phyloP scores from a whole-genome alignment of 1,140 invertebrate species.

The Papilio helenus region DNA sequence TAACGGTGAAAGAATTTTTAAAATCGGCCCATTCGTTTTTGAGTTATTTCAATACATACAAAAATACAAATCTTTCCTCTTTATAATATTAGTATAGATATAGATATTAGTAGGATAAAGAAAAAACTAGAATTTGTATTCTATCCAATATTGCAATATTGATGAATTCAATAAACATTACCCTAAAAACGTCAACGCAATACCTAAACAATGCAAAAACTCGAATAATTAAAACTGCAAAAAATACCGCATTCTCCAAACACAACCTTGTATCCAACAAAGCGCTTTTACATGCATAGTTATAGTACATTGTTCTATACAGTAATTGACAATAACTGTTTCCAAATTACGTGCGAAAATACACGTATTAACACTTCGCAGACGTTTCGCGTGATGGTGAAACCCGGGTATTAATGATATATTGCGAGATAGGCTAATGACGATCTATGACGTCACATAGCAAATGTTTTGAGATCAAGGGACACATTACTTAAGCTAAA shows the following conservation, averaged over 20 bases:
- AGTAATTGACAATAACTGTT: conserved; percentile 38
- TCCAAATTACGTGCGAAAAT: conserved; percentile 41
- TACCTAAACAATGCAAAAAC: background rate
- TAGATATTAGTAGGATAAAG: no score
- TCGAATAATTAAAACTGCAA: conserved; percentile 9
- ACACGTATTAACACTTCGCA: conserved; percentile 32
- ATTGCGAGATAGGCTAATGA: conserved; percentile 27
- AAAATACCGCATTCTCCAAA: conserved; percentile 14
- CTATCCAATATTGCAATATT: no score
- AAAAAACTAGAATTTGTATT: no score
- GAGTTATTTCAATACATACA: no score
- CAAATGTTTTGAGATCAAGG: conserved; percentile 30
- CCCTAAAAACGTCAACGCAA: background rate
- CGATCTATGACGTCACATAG: conserved; percentile 12
- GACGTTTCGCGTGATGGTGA: conserved; percentile 20
- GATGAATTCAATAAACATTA: no score
- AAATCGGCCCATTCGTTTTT: no score
- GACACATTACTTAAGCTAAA: background rate
- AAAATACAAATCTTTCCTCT: no score
- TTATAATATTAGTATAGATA: no score
- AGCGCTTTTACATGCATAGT: background rate
- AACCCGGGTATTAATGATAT: conserved; percentile 34
- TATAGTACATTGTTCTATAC: conserved; percentile 32
- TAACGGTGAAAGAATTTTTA: no score
- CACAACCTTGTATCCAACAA: conserved; percentile 27